Percentiles rank a stretch among this genome's conserved stretches.
Evolutionary conservation across 2,888 invertebrate species (phyloP).

Genomic region (Cordilura impudica): DNA sequence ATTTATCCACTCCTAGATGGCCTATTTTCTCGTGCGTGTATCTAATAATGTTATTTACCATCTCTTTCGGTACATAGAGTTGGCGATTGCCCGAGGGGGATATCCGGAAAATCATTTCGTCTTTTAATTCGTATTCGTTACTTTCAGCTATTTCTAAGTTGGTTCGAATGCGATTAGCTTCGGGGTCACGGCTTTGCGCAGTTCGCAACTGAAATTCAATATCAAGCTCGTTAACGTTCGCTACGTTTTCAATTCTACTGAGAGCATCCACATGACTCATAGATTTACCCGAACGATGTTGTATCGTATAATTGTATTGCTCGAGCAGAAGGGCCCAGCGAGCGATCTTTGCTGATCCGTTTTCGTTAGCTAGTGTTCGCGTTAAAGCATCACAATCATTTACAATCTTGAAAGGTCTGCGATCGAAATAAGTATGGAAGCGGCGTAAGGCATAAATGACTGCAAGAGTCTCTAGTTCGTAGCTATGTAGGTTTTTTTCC

Average conservation of each 20-base stretch:
- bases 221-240: too few species aligned
- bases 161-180: not conserved
- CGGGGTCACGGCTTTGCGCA: not conserved
- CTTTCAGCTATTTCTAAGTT: conserved; percentile 3
- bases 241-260: conserved; percentile 19
- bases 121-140: not conserved
- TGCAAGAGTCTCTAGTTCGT: conserved; percentile 70
- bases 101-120: not conserved
- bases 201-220: conserved; percentile 12
- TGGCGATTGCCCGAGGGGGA: not conserved
- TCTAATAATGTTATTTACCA: conserved; percentile 9
- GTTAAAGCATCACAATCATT: conserved; percentile 51
- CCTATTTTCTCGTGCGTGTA: too few species aligned
- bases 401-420: conserved; percentile 45
- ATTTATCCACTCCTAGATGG: too few species aligned
- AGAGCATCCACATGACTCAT: conserved; percentile 55
- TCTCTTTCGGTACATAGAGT: conserved; percentile 6
- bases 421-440: too few species aligned
- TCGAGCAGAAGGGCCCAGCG: conserved; percentile 46
- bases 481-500: conserved; percentile 66
- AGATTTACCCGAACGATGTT: conserved; percentile 8
- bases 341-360: conserved; percentile 53
- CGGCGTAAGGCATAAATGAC: conserved; percentile 57
- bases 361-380: conserved; percentile 26
- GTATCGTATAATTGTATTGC: conserved; percentile 47